phyloP scores from a whole-genome alignment of 2,113 vertebrate genomes.

The Paraplagusia blochii region DNA sequence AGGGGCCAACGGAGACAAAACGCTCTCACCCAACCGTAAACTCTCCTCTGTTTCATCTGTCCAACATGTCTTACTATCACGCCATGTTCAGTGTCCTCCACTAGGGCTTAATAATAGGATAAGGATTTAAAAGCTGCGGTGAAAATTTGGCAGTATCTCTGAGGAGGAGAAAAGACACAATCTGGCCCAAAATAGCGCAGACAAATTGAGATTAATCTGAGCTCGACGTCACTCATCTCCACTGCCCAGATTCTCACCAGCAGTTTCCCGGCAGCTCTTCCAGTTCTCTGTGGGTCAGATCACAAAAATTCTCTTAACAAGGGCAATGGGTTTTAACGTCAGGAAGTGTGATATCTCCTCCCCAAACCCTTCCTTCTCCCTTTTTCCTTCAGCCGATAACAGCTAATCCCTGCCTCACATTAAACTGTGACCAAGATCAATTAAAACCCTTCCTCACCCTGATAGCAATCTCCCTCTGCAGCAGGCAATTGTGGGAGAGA shows the following conservation, averaged over 20 bases:
- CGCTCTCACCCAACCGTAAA: slow-evolving; percentile 15
- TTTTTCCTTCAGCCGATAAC: slow-evolving; percentile 67
- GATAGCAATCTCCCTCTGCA: slow-evolving; percentile 74
- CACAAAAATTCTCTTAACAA: slow-evolving; percentile 74
- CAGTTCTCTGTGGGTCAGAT: slow-evolving; percentile 73
- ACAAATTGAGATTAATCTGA: slow-evolving; percentile 74
- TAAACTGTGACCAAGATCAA: slow-evolving; percentile 82
- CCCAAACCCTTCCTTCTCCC: slow-evolving; percentile 63
- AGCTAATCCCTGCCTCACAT: slow-evolving; percentile 76
- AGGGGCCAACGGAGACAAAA: slow-evolving; percentile 31
- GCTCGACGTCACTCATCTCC: slow-evolving; percentile 60
- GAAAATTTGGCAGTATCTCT: slow-evolving; percentile 34
- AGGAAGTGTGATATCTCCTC: slow-evolving; percentile 69
- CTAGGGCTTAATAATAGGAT: slow-evolving; percentile 63
- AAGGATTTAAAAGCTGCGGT: slow-evolving; percentile 61
- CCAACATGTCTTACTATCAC: slow-evolving; percentile 48
- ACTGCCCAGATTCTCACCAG: slow-evolving; percentile 58
- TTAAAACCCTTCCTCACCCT: slow-evolving; percentile 71
- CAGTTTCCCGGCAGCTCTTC: slow-evolving; percentile 59
- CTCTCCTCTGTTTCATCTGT: slow-evolving; percentile 58
- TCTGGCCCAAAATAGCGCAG: slow-evolving; percentile 62
- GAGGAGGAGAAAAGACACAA: slow-evolving; percentile 67
- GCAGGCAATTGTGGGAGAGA: slow-evolving; percentile 58
- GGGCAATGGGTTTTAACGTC: slow-evolving; percentile 72
- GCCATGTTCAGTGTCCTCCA: slow-evolving; percentile 38